Evolutionary conservation across 1,140 invertebrate species (phyloP).

Genomic region (Bombus cullumanus): DNA sequence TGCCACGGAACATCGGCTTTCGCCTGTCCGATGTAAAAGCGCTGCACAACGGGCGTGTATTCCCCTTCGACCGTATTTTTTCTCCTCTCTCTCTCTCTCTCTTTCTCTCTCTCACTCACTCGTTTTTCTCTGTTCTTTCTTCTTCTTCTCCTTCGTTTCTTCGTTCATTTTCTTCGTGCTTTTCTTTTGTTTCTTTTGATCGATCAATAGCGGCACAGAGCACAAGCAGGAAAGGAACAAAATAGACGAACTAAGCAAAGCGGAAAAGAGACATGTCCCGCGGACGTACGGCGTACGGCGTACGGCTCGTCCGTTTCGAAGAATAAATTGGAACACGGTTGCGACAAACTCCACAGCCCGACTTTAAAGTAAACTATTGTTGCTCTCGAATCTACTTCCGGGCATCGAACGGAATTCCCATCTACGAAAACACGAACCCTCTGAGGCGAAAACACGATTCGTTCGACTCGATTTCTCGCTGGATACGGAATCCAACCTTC

Average conservation of each 20-base stretch:
- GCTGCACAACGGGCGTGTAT: background rate
- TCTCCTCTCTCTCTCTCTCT: too few species aligned
- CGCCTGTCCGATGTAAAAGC: constrained; percentile 41
- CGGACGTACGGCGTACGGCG: too few species aligned
- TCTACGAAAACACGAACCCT: background rate
- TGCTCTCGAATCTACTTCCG: constrained; percentile 22
- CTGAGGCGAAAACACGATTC: background rate
- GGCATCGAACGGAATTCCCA: constrained; percentile 1
- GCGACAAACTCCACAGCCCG: background rate
- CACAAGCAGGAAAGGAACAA: background rate
- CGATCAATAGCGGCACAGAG: constrained; percentile 25
- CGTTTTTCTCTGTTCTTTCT: background rate
- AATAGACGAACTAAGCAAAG: background rate
- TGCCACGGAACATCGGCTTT: constrained; percentile 50
- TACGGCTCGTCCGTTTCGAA: background rate
- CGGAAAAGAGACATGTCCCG: constrained; percentile 28
- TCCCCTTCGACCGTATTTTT: background rate
- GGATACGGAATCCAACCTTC: background rate
- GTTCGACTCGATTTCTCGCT: background rate
- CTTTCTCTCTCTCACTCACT: background rate
- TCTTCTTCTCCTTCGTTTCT: too few species aligned
- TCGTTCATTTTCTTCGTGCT: background rate
- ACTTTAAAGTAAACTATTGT: constrained; percentile 29
- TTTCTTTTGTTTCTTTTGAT: constrained; percentile 3
- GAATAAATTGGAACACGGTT: constrained; percentile 28